Evolutionary conservation across 92 coral and sea anemone species (phyloP).

Genomic region (Porites cylindrica): DNA sequence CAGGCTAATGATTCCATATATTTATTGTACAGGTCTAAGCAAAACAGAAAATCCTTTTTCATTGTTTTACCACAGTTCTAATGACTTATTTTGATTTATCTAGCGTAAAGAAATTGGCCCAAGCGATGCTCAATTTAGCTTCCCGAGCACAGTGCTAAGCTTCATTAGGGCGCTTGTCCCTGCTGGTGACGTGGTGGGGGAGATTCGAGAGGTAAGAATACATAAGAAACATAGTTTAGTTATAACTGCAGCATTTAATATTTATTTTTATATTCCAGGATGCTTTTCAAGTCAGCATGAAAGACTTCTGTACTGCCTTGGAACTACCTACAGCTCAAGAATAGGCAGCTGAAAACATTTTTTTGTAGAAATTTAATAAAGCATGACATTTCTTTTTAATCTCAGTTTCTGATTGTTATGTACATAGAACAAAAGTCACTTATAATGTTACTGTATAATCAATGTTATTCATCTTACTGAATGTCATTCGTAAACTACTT

Average conservation of each 20-base stretch:
- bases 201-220: slow-evolving; percentile 53
- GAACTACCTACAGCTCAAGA: slow-evolving; percentile 11
- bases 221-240: neutral
- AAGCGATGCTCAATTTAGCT: slow-evolving; percentile 33
- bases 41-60: neutral
- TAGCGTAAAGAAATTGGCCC: slow-evolving; percentile 61
- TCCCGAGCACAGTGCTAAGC: slow-evolving; percentile 39
- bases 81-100: neutral
- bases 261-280: neutral
- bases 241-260: neutral
- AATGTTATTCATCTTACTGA: no score
- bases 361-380: slow-evolving; percentile 2
- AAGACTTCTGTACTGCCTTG: slow-evolving; percentile 52
- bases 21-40: neutral
- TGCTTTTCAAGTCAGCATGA: slow-evolving; percentile 51
- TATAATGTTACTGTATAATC: no score
- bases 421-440: neutral
- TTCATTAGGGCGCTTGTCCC: slow-evolving; percentile 51
- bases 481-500: no score
- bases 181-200: slow-evolving; percentile 55
- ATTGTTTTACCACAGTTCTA: neutral
- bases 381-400: neutral
- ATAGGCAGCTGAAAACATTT: neutral
- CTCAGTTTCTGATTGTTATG: slow-evolving; percentile 3
- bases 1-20: no score